Evolutionary conservation across 53 echinoderm and acorn worm genomes (phyloP).

Genomic region (Glandiceps talaboti): DNA sequence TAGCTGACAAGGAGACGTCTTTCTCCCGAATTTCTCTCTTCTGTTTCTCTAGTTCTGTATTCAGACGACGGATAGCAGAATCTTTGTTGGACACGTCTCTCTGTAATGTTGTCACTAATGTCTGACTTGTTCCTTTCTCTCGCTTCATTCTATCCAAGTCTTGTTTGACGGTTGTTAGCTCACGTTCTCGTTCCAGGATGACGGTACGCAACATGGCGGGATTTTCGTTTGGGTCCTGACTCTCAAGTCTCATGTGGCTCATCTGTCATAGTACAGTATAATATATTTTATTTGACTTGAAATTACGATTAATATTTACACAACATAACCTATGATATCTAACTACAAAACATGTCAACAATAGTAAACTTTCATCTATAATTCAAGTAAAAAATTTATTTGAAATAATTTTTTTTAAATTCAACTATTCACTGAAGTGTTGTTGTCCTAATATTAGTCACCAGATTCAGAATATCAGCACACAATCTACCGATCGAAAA

Average conservation of each 20-base stretch:
- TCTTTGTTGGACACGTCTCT: slow-evolving; percentile 73
- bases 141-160: slow-evolving; percentile 72
- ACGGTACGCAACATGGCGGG: slow-evolving; percentile 72
- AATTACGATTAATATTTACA: no score
- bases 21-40: slow-evolving; percentile 80
- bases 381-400: no score
- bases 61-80: slow-evolving; percentile 36
- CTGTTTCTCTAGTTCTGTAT: slow-evolving; percentile 64
- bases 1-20: slow-evolving; percentile 81
- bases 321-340: not conserved
- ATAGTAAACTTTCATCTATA: no score
- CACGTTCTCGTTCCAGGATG: slow-evolving; percentile 65
- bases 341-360: no score
- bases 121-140: slow-evolving; percentile 54
- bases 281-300: not conserved
- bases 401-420: no score
- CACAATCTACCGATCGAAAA: no score
- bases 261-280: slow-evolving; percentile 37
- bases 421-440: no score
- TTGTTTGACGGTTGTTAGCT: slow-evolving; percentile 50
- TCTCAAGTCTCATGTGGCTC: slow-evolving; percentile 84
- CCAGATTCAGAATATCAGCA: no score
- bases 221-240: slow-evolving; percentile 82
- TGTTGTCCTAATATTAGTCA: no score
- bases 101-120: slow-evolving; percentile 74